phyloP scores from a whole-genome alignment of 2,888 invertebrate genomes.

The Sturmia bella region DNA sequence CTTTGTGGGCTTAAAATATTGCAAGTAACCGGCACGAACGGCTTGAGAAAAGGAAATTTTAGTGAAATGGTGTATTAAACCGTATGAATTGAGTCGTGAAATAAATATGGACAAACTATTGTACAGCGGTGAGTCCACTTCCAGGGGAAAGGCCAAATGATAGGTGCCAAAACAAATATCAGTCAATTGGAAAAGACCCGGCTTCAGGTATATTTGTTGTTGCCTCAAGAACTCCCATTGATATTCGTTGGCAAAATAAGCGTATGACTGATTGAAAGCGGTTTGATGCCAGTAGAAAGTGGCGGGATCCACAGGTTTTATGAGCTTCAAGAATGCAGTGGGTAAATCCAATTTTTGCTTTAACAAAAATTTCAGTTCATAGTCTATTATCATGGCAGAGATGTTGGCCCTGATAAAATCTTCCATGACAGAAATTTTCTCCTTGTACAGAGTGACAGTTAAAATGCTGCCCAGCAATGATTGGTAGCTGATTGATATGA shows the following conservation, averaged over 20 bases:
- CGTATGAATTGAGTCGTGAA: constrained; percentile 77
- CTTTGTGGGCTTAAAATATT: constrained; percentile 70
- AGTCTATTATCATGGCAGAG: constrained; percentile 75
- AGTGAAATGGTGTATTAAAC: constrained; percentile 63
- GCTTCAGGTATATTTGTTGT: constrained; percentile 75
- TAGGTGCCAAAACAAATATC: constrained; percentile 77
- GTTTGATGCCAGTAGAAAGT: constrained; percentile 69
- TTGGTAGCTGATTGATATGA: constrained; percentile 69
- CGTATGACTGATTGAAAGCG: constrained; percentile 70
- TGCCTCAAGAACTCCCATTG: constrained; percentile 76
- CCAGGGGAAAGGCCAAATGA: constrained; percentile 72
- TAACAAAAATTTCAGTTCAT: constrained; percentile 75
- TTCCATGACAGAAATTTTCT: constrained; percentile 75
- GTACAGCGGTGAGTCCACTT: constrained; percentile 57
- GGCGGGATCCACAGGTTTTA: constrained; percentile 73
- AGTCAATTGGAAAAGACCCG: constrained; percentile 74
- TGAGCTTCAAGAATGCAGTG: constrained; percentile 70
- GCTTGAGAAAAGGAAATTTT: constrained; percentile 75
- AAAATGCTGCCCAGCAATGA: constrained; percentile 77
- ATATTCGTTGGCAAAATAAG: constrained; percentile 77
- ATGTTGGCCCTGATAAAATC: constrained; percentile 74
- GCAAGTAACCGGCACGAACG: constrained; percentile 72
- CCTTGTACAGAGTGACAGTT: constrained; percentile 74
- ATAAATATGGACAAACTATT: constrained; percentile 73
- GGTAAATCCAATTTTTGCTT: constrained; percentile 68